Evolutionary conservation across 53 echinoderm and acorn worm species (phyloP).

Genomic region (Patiria pectinifera): DNA sequence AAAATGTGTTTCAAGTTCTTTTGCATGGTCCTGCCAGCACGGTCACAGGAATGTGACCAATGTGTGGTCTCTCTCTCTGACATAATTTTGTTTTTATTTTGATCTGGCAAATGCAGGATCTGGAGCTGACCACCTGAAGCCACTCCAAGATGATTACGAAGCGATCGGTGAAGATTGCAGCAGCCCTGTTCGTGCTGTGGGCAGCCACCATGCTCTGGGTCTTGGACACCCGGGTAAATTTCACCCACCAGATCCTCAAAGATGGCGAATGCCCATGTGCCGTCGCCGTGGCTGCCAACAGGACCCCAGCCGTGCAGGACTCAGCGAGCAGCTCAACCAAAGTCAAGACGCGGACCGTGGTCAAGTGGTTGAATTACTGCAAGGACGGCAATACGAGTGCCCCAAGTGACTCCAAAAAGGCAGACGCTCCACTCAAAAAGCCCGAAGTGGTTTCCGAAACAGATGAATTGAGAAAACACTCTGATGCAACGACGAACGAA

Average conservation of each 20-base stretch:
- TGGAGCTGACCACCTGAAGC: background rate
- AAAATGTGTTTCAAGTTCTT: no score
- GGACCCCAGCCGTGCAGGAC: background rate
- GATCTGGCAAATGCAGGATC: background rate
- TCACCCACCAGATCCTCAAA: background rate
- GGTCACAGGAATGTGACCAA: background rate
- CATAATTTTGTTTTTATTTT: background rate
- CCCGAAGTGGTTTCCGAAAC: background rate
- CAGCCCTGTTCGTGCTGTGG: slow-evolving; percentile 23
- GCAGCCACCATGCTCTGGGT: slow-evolving; percentile 39
- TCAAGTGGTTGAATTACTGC: slow-evolving; percentile 42
- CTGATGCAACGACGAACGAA: background rate
- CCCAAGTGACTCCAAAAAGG: background rate
- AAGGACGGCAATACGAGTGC: background rate
- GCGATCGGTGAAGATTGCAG: background rate
- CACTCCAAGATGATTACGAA: slow-evolving; percentile 12
- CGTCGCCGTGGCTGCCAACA: background rate
- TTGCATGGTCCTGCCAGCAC: background rate
- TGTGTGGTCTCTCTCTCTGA: background rate
- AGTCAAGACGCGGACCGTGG: slow-evolving; percentile 19
- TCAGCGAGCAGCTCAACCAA: background rate
- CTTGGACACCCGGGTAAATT: slow-evolving; percentile 10
- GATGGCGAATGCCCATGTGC: background rate
- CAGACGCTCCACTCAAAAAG: background rate
- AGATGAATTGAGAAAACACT: background rate